Percentiles rank a stretch among this genome's conserved stretches.
These are phyloP conservation scores for Patella pellucida DNA, from an alignment of 2,888 invertebrate species.

Conservation along the genomic window DNA sequence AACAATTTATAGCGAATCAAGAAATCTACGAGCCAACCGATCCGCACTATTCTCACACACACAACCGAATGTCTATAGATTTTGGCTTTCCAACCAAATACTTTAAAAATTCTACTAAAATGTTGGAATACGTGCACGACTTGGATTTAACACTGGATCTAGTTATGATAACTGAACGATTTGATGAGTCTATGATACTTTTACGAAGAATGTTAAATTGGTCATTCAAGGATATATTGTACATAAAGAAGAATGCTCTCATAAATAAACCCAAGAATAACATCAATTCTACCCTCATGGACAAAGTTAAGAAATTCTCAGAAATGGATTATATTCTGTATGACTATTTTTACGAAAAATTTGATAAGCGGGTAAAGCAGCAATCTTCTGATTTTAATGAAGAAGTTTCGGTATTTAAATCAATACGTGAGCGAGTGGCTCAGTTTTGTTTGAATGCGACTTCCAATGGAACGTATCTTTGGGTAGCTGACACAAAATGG, in stretches of 20 bases:
- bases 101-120: constrained; percentile 20
- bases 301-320: not conserved
- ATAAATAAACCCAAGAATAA: constrained; percentile 21
- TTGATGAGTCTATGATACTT: constrained; percentile 47
- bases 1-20: constrained; percentile 19
- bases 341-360: not conserved
- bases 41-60: not conserved
- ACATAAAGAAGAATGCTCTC: constrained; percentile 23
- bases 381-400: not conserved
- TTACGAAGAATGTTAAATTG: constrained; percentile 46
- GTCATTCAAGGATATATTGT: constrained; percentile 41
- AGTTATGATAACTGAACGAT: constrained; percentile 44
- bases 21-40: not conserved
- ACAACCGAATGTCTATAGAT: not conserved
- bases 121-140: constrained; percentile 35
- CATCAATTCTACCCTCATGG: not conserved
- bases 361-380: not conserved
- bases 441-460: not conserved
- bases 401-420: not conserved
- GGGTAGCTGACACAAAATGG: too few species aligned
- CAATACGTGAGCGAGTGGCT: not conserved
- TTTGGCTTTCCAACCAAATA: constrained; percentile 34
- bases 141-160: constrained; percentile 43
- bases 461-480: too few species aligned
- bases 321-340: constrained; percentile 1